phyloP scores from a whole-genome alignment of 2,113 vertebrate genomes.

The Penelope pileata region DNA sequence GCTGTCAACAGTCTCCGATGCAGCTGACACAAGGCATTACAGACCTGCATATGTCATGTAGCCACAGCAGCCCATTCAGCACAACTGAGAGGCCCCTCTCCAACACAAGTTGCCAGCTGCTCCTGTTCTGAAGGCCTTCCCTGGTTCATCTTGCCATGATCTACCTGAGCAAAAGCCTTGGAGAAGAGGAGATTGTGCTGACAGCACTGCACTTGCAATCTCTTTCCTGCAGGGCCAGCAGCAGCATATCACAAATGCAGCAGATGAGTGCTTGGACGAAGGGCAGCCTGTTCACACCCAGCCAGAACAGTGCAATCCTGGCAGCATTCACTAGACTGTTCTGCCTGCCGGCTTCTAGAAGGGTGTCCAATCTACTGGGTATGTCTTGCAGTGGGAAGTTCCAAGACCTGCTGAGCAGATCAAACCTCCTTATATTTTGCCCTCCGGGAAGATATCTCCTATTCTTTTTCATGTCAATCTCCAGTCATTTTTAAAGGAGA shows the following conservation, averaged over 20 bases:
- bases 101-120: not conserved
- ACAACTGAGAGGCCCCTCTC: not conserved
- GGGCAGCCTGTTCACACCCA: not conserved
- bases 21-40: not conserved
- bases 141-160: not conserved
- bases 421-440: not conserved
- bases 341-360: not conserved
- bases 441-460: not conserved
- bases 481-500: not conserved
- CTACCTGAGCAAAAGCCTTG: not conserved
- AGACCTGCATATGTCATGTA: not conserved
- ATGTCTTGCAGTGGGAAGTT: not conserved
- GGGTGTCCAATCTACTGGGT: not conserved
- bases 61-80: not conserved
- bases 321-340: not conserved
- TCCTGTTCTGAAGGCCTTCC: not conserved
- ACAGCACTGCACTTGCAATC: not conserved
- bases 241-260: not conserved
- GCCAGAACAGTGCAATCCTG: not conserved
- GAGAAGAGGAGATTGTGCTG: not conserved
- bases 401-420: not conserved
- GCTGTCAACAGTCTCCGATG: not conserved
- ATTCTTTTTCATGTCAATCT: not conserved
- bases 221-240: not conserved
- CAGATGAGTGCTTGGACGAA: not conserved